phyloP scores from a whole-genome alignment of 2,888 invertebrate genomes.

The Zaprionus lineosus region DNA sequence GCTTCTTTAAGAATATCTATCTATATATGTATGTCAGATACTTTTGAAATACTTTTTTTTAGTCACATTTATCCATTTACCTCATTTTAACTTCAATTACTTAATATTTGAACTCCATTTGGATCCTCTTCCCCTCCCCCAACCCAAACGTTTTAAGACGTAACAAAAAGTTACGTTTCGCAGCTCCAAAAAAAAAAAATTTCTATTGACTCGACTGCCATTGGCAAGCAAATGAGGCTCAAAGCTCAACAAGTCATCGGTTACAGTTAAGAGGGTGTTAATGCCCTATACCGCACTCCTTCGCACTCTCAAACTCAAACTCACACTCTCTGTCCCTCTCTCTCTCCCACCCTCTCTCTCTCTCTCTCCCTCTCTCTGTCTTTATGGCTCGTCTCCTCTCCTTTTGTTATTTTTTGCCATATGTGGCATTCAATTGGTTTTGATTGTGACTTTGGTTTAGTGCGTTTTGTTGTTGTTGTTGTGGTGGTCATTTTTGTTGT shows the following conservation, averaged over 20 bases:
- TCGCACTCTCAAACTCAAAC: too few relatives aligned
- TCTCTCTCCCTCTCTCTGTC: not conserved
- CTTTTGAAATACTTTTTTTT: too few relatives aligned
- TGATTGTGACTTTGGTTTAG: slow-evolving; percentile 66
- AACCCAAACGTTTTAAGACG: too few relatives aligned
- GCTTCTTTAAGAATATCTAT: too few relatives aligned
- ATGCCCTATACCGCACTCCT: not conserved
- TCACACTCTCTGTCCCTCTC: not conserved
- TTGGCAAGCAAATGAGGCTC: slow-evolving; percentile 10
- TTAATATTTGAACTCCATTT: too few relatives aligned
- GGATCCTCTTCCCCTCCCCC: not conserved
- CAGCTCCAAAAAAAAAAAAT: too few relatives aligned
- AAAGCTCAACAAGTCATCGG: slow-evolving; percentile 50
- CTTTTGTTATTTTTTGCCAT: slow-evolving; percentile 21
- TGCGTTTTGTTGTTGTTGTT: slow-evolving; percentile 16
- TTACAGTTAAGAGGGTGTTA: slow-evolving; percentile 32
- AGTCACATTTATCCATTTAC: not conserved
- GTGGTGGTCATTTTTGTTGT: slow-evolving; percentile 7
- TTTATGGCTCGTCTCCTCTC: not conserved
- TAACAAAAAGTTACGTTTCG: too few relatives aligned
- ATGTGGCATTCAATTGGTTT: slow-evolving; percentile 67
- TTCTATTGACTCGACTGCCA: slow-evolving; percentile 29
- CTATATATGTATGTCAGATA: too few relatives aligned
- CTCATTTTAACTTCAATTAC: too few relatives aligned
- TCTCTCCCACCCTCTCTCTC: not conserved